phyloP scores from a whole-genome alignment of 2,113 vertebrate species.

The Odontophorus gujanensis region DNA sequence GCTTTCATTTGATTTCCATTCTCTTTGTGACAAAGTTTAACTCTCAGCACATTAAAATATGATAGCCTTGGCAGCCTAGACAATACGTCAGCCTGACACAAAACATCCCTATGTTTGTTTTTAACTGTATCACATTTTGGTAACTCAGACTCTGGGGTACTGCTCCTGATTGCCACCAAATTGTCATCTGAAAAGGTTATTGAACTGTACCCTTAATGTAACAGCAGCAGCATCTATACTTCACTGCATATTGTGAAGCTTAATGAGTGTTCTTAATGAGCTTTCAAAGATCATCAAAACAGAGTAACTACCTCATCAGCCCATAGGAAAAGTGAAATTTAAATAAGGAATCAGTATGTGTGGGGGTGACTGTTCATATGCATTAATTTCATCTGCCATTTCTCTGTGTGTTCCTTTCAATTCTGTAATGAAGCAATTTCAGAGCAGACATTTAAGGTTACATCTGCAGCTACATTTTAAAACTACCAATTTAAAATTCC shows the following conservation, averaged over 20 bases:
- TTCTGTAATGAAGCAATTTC: constrained; percentile 40
- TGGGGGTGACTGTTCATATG: neutral
- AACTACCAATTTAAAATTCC: constrained; percentile 14
- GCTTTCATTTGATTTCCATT: neutral
- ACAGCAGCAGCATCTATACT: constrained; percentile 31
- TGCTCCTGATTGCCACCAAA: constrained; percentile 33
- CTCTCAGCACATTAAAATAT: neutral
- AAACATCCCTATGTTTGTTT: constrained; percentile 17
- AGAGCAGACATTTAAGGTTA: constrained; percentile 25
- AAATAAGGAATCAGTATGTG: neutral
- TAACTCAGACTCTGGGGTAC: neutral
- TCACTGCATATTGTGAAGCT: constrained; percentile 28
- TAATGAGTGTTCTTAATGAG: constrained; percentile 63
- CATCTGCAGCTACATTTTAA: neutral
- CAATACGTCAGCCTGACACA: neutral
- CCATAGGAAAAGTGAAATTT: constrained; percentile 47
- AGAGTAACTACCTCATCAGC: constrained; percentile 45
- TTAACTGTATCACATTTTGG: constrained; percentile 7
- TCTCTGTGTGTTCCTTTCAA: neutral
- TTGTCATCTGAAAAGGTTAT: constrained; percentile 48
- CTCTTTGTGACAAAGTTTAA: neutral
- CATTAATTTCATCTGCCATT: constrained; percentile 40
- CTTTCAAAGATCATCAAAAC: constrained; percentile 61
- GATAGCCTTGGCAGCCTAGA: neutral
- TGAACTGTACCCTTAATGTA: constrained; percentile 36